phyloP scores from a whole-genome alignment of 2,888 invertebrate genomes.

The Pyrocoelia pectoralis region DNA sequence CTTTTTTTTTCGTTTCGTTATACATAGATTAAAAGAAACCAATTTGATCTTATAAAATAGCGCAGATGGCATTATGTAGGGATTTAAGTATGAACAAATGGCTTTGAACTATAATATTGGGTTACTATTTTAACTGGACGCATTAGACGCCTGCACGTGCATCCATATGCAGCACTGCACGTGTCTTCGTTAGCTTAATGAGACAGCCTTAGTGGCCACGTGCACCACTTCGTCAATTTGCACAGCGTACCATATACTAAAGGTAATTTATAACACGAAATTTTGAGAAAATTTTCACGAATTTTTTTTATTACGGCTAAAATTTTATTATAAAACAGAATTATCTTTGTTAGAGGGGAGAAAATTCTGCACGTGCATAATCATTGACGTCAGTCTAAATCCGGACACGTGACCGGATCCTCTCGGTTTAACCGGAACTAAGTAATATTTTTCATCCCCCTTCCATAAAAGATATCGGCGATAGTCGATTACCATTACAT shows the following conservation, averaged over 20 bases:
- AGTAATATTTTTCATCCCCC: slow-evolving; percentile 48
- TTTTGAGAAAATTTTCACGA: neutral
- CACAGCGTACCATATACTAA: slow-evolving; percentile 17
- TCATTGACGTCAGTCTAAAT: slow-evolving; percentile 46
- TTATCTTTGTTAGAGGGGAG: slow-evolving; percentile 2
- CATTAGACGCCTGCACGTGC: slow-evolving; percentile 47
- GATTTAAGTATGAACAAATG: slow-evolving; percentile 36
- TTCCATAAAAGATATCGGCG: slow-evolving; percentile 20
- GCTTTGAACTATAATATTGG: slow-evolving; percentile 44
- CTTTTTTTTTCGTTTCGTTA: neutral
- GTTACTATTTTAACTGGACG: slow-evolving; percentile 47
- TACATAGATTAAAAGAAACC: slow-evolving; percentile 4
- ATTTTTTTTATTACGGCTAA: neutral
- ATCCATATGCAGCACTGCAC: slow-evolving; percentile 45
- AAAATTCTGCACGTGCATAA: slow-evolving; percentile 42
- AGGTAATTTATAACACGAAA: slow-evolving; percentile 8
- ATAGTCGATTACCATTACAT: slow-evolving; percentile 26
- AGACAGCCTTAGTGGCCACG: slow-evolving; percentile 49
- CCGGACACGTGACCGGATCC: slow-evolving; percentile 59
- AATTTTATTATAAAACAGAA: neutral
- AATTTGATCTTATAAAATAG: slow-evolving; percentile 19
- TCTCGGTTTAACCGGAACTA: slow-evolving; percentile 53
- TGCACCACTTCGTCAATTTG: slow-evolving; percentile 40
- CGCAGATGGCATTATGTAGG: slow-evolving; percentile 26
- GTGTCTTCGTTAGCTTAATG: slow-evolving; percentile 53